Base-by-base conservation (phyloP, 2,888 invertebrate species). In the Dryocosmus kuriphilus region DNA sequence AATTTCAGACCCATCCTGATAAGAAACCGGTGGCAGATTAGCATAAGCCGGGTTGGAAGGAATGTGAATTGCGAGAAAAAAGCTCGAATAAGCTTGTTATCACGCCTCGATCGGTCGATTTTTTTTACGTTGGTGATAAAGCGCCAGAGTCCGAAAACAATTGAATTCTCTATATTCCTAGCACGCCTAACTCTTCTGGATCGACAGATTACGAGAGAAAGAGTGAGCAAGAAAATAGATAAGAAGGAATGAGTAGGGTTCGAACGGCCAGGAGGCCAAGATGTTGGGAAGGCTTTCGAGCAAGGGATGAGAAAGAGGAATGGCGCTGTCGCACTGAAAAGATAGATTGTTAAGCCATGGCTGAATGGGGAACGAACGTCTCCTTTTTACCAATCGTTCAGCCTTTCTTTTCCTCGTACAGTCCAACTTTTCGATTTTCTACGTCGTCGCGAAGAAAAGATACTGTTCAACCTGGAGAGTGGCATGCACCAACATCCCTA, bases 401-500 rank as follows among this genome's bases (percentile, higher is more conserved):
- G 83, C 78, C 85, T 83, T 86, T 85, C 84, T 86, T 87, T 84
- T 86, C 79, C 77, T 80, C 85, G 86, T 86, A 85, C 83, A 83
- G 76, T 76, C 81, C 80, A 55, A 76, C 76, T 80, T 74, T 81
- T 85, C 86, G 87, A 87, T 88, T 89, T 90, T 87, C 89, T 88
- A 89, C 89, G 86, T 83, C 87, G 87, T 87, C 84, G 85, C 84
- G 83, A 87, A 88, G 88, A 89, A 90, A 88, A 86, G 88, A 88
- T 87, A 89, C 89, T 88, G 89, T 89, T 88, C 87, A 51, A 11
- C 35, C 24, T 35, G 35, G 51, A 57, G 51, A 77, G 35, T 65
- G 24, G 51, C 41, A 22, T 30, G 22, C 60, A 73, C 65, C 65
- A 74, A 55, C 65, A 61, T 76, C 77, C 80, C 84, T 77, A 77